phyloP scores from a whole-genome alignment of 2,113 vertebrate genomes.

The Petrocephalus microphthalmus region DNA sequence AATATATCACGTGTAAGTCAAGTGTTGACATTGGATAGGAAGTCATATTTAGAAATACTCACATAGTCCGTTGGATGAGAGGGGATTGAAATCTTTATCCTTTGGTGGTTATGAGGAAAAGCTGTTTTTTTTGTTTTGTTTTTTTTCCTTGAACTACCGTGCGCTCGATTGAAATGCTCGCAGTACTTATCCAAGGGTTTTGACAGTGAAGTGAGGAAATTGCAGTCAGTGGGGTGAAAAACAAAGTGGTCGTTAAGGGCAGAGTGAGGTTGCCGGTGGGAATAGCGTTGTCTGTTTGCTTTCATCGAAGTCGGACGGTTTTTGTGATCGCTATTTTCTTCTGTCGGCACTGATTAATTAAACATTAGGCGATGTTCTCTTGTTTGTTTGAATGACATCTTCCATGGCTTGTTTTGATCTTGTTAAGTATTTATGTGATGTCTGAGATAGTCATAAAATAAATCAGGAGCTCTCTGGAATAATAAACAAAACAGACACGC shows the following conservation, averaged over 20 bases:
- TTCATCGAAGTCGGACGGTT: slow-evolving; percentile 53
- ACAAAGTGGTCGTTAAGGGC: slow-evolving; percentile 53
- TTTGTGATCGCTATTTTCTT: slow-evolving; percentile 65
- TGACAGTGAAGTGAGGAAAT: slow-evolving; percentile 47
- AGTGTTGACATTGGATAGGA: not conserved
- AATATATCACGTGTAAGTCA: slow-evolving; percentile 13
- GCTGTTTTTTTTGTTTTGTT: not conserved
- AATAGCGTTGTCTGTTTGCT: slow-evolving; percentile 46
- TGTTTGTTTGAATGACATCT: slow-evolving; percentile 56
- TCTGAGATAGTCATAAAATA: slow-evolving; percentile 40
- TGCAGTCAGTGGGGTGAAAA: slow-evolving; percentile 39
- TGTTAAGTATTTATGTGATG: slow-evolving; percentile 59
- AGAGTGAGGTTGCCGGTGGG: slow-evolving; percentile 48
- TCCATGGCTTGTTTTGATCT: slow-evolving; percentile 51
- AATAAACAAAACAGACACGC: slow-evolving; percentile 33
- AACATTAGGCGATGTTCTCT: slow-evolving; percentile 58
- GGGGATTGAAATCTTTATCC: slow-evolving; percentile 10
- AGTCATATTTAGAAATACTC: slow-evolving; percentile 1
- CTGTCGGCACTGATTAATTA: slow-evolving; percentile 70
- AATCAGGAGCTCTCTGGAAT: slow-evolving; percentile 38
- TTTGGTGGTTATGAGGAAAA: slow-evolving; percentile 6
- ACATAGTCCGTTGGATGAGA: not conserved
- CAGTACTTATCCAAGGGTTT: slow-evolving; percentile 49
- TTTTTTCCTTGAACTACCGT: slow-evolving; percentile 41
- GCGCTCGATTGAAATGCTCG: slow-evolving; percentile 45